These are phyloP conservation scores for Drosophila colorata DNA, from an alignment of 2,888 invertebrate species.

Conservation along the genomic window DNA sequence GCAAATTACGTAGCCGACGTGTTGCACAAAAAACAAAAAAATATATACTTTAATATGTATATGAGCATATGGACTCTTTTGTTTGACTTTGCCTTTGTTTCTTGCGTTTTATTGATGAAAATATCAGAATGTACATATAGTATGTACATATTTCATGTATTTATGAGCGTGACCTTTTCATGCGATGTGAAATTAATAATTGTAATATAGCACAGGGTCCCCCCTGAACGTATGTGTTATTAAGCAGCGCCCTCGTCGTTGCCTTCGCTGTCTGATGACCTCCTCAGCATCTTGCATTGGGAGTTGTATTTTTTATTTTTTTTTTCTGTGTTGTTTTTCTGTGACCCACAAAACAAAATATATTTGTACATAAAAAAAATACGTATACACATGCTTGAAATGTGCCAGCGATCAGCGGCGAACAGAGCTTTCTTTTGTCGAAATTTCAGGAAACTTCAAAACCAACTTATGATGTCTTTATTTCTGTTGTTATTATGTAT, in stretches of 20 bases:
- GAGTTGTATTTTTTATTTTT: conserved; percentile 10
- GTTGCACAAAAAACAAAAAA: conserved; percentile 12
- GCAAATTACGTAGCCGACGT: conserved; percentile 31
- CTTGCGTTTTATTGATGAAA: conserved; percentile 58
- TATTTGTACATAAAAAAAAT: not conserved
- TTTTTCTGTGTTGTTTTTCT: conserved; percentile 6
- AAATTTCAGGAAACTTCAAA: conserved; percentile 52
- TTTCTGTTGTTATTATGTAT: conserved; percentile 10
- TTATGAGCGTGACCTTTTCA: conserved; percentile 70
- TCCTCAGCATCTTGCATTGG: conserved; percentile 48
- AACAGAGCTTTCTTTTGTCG: conserved; percentile 67
- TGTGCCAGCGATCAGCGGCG: not conserved
- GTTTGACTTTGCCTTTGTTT: conserved; percentile 28
- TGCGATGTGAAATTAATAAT: conserved; percentile 69
- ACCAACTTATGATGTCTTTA: conserved; percentile 33
- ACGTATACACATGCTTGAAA: not conserved
- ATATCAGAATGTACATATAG: conserved; percentile 20
- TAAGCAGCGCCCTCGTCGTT: conserved; percentile 47
- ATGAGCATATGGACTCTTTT: conserved; percentile 12
- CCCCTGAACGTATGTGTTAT: conserved; percentile 35
- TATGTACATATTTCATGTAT: conserved; percentile 7
- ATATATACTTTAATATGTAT: not conserved
- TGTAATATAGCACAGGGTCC: conserved; percentile 75
- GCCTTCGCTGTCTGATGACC: conserved; percentile 62
- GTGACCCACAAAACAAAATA: conserved; percentile 65